phyloP scores from a whole-genome alignment of 30 jellyfish, hydroid and myxozoan species.

The Pseudorhiza aurosa region DNA sequence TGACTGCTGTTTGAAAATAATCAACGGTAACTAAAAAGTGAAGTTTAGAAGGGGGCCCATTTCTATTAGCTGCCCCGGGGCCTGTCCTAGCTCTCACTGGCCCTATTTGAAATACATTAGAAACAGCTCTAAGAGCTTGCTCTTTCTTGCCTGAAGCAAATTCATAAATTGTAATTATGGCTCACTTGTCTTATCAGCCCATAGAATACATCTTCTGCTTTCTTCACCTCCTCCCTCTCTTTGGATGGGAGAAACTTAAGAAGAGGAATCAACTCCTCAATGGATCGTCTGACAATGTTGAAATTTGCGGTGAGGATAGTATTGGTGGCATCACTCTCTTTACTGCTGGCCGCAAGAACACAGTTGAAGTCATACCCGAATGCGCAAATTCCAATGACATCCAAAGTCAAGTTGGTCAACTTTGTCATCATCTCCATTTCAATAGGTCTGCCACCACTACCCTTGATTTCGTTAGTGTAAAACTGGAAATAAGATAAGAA shows the following conservation, averaged over 20 bases:
- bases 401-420: constrained; percentile 31
- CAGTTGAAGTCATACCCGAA: constrained; percentile 35
- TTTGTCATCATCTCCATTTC: constrained; percentile 22
- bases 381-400: constrained; percentile 35
- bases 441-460: background rate
- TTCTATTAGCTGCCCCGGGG: no score
- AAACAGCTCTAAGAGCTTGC: no score
- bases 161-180: background rate
- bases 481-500: constrained; percentile 8
- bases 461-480: background rate
- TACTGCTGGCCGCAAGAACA: constrained; percentile 2
- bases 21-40: constrained; percentile 16
- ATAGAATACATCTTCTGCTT: constrained; percentile 15
- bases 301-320: constrained; percentile 1
- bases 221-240: background rate
- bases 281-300: background rate
- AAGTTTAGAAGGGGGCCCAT: no score
- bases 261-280: constrained; percentile 5
- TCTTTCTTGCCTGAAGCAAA: no score
- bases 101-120: no score
- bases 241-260: constrained; percentile 6
- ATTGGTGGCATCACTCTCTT: constrained; percentile 11
- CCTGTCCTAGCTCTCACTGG: no score
- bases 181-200: background rate
- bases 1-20: constrained; percentile 32